phyloP scores from a whole-genome alignment of 1,140 invertebrate genomes.

The Caenorhabditis briggsae region DNA sequence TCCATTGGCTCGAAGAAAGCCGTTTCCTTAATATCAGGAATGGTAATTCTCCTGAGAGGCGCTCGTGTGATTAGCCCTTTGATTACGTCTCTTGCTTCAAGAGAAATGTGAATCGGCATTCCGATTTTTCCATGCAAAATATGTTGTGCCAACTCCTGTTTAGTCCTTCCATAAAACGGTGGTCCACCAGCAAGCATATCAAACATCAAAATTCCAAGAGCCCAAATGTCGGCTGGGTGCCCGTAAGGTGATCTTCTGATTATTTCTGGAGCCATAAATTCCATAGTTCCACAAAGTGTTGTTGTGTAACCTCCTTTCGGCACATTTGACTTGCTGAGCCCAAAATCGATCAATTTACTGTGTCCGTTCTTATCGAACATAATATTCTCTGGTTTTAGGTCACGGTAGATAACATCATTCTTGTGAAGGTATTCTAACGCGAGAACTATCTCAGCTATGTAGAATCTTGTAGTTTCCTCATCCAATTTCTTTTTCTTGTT shows the following conservation, averaged over 20 bases:
- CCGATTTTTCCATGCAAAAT: neutral
- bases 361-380: conserved; percentile 1
- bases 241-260: neutral
- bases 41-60: neutral
- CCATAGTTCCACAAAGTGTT: conserved; percentile 5
- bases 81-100: neutral
- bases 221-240: neutral
- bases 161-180: neutral
- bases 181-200: conserved; percentile 4
- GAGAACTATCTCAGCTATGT: neutral
- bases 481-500: conserved; percentile 87
- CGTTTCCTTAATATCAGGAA: neutral
- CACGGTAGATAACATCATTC: neutral
- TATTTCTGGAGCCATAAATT: conserved; percentile 4
- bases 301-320: neutral
- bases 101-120: neutral
- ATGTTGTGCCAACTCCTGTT: neutral
- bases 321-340: neutral
- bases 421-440: neutral
- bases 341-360: neutral
- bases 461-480: neutral
- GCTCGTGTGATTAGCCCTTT: neutral
- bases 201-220: neutral
- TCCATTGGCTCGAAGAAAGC: neutral
- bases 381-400: neutral